Evolutionary conservation across 2,797 vertebrate species (phyloP), one percentile per base, ranked within the genome.

Genomic region (Sebastes matsubarae): DNA sequence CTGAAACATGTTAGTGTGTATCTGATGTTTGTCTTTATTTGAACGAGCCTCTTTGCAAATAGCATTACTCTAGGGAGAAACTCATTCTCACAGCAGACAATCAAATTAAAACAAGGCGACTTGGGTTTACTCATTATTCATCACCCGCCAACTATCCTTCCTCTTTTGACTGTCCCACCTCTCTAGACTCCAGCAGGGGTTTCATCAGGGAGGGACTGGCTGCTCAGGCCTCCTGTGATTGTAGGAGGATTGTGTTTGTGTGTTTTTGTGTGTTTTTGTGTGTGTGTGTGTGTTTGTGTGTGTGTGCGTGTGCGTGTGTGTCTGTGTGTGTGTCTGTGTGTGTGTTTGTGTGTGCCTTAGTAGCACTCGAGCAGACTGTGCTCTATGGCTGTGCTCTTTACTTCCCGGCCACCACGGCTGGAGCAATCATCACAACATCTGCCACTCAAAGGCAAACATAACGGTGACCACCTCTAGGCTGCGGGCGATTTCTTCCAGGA

Each of bases 391-490:
- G 83, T 77, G 77, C 66, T 80, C 68, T 63, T 46, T 52, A n/a
- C 63, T 63, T 59, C 52, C 52, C 6, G 32, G 32, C 68, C 75
- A 42, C 20, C 55, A 25, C 77, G 76, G 55, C 59, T 79, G 75
- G 64, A 77, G 60, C 68, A 29, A 32, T 84, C 85, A 86, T 98
- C 95, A 99, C 82, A 99, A 95, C 94, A 97, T 96, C 85, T 99
- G 97, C 99, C 99, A 99, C 89, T 98, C 98, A 81, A 99, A 97
- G 92, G 97, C 96, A 80, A 98, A 98, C 95, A 98, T 92, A 84
- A 98, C 94, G 73, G 97, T 98, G 92, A 97, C 97, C 0, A 97
- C 96, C 94, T 99, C 99, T 82, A 98, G 96, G 92, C 96, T 98
- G 72, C 98, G 97, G 73, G 97, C 97, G 24, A 99, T 99, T 92